Evolutionary conservation across 2,888 invertebrate species (phyloP).

Genomic region (Cheilosia pagana): DNA sequence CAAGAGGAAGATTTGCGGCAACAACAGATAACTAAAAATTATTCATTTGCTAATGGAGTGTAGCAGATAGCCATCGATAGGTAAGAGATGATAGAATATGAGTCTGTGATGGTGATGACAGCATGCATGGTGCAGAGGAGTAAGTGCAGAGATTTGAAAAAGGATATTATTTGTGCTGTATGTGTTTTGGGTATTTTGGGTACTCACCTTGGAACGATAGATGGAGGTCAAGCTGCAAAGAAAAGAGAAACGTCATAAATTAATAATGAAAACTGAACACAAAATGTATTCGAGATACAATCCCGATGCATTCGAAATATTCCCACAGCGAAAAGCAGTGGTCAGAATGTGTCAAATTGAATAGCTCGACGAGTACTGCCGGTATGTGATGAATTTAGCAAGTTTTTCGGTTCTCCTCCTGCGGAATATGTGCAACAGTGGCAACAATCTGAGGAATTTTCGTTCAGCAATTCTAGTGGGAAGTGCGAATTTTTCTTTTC

Average conservation of each 20-base stretch:
- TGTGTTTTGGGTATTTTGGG: neutral
- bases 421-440: conserved; percentile 33
- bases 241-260: conserved; percentile 37
- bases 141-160: conserved; percentile 14
- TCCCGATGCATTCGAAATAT: neutral
- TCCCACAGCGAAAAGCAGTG: conserved; percentile 11
- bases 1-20: neutral
- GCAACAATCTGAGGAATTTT: conserved; percentile 38
- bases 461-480: conserved; percentile 28
- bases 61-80: conserved; percentile 40
- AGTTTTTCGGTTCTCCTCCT: neutral
- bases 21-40: conserved; percentile 49
- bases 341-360: conserved; percentile 32
- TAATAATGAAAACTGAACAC: conserved; percentile 24
- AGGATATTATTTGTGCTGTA: neutral
- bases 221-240: conserved; percentile 67
- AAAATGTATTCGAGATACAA: conserved; percentile 10
- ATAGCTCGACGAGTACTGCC: neutral
- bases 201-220: conserved; percentile 66
- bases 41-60: conserved; percentile 71
- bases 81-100: conserved; percentile 25
- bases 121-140: conserved; percentile 57
- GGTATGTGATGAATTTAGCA: conserved; percentile 44
- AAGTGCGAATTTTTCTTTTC: conserved; percentile 28
- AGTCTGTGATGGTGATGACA: conserved; percentile 28